Percentiles rank a stretch among this genome's conserved stretches.
Evolutionary conservation across 2,888 invertebrate species (phyloP).

Genomic region (Xanthorhoe designata): DNA sequence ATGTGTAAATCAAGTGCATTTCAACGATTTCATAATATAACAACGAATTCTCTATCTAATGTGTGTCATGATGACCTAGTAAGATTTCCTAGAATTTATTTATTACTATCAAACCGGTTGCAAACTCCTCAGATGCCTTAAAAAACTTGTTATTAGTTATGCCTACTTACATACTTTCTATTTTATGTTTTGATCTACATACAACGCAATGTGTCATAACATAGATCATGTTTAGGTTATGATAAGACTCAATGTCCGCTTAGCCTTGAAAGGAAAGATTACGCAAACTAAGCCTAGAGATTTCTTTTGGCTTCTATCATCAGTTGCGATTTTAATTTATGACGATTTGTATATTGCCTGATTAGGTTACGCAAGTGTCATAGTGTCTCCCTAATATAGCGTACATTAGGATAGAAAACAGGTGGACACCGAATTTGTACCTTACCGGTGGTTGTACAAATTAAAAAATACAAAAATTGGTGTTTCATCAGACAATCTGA

Average conservation of each 20-base stretch:
- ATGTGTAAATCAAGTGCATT: not conserved
- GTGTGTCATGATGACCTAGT: conserved; percentile 7
- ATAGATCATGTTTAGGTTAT: conserved; percentile 1
- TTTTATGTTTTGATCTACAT: conserved; percentile 8
- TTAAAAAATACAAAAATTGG: no score
- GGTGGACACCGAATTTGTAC: not conserved
- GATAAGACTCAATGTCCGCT: conserved; percentile 5
- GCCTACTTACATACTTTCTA: conserved; percentile 20
- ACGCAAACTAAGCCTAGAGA: conserved; percentile 2
- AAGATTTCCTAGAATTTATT: conserved; percentile 8
- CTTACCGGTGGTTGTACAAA: no score
- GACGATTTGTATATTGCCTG: conserved; percentile 31
- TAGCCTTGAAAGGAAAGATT: conserved; percentile 15
- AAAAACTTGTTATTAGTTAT: conserved; percentile 16
- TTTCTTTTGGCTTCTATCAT: conserved; percentile 1
- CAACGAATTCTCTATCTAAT: not conserved
- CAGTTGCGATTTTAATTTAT: conserved; percentile 30
- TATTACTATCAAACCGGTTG: conserved; percentile 22
- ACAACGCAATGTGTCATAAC: conserved; percentile 4
- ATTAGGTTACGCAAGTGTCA: conserved; percentile 26
- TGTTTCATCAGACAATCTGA: no score
- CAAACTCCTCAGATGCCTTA: not conserved
- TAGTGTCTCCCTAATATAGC: conserved; percentile 40
- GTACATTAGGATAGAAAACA: conserved; percentile 9
- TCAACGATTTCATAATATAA: not conserved